Evolutionary conservation across 2,888 invertebrate species (phyloP).

Genomic region (Hypsopygia costalis): DNA sequence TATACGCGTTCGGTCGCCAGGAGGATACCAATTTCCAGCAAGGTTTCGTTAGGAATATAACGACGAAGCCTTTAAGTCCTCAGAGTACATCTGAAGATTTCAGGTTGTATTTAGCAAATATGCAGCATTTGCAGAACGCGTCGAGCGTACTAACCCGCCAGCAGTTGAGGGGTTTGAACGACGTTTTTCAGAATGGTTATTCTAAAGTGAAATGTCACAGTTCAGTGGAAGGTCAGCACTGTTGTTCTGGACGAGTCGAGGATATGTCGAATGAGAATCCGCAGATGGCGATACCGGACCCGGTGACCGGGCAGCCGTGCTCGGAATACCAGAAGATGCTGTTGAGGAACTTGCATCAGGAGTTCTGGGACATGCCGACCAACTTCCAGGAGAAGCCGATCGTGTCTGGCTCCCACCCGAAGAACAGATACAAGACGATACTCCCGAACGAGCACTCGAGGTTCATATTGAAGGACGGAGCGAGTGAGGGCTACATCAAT

Average conservation of each 20-base stretch:
- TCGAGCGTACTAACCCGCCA: constrained; percentile 82
- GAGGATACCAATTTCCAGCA: constrained; percentile 55
- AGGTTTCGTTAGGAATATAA: constrained; percentile 76
- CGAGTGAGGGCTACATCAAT: constrained; percentile 91
- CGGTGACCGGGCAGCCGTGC: constrained; percentile 60
- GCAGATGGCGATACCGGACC: constrained; percentile 59
- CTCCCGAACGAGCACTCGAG: constrained; percentile 94
- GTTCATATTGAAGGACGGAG: constrained; percentile 84
- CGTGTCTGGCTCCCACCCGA: constrained; percentile 92
- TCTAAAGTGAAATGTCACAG: constrained; percentile 63
- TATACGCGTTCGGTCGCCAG: constrained; percentile 67
- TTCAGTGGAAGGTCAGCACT: constrained; percentile 47
- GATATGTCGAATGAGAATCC: constrained; percentile 54
- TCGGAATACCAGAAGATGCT: constrained; percentile 83
- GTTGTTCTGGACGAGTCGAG: constrained; percentile 53
- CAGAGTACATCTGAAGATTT: constrained; percentile 86
- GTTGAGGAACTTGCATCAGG: constrained; percentile 85
- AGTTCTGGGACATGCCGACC: constrained; percentile 96
- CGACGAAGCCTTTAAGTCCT: constrained; percentile 83
- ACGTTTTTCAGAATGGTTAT: constrained; percentile 80
- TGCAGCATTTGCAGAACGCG: constrained; percentile 86
- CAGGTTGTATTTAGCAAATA: constrained; percentile 85
- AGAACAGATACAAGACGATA: constrained; percentile 94
- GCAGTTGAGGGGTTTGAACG: constrained; percentile 80
- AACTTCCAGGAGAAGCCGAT: constrained; percentile 95